Evolutionary conservation across 1,140 invertebrate species (phyloP).

Genomic region (Bactericera cockerelli): DNA sequence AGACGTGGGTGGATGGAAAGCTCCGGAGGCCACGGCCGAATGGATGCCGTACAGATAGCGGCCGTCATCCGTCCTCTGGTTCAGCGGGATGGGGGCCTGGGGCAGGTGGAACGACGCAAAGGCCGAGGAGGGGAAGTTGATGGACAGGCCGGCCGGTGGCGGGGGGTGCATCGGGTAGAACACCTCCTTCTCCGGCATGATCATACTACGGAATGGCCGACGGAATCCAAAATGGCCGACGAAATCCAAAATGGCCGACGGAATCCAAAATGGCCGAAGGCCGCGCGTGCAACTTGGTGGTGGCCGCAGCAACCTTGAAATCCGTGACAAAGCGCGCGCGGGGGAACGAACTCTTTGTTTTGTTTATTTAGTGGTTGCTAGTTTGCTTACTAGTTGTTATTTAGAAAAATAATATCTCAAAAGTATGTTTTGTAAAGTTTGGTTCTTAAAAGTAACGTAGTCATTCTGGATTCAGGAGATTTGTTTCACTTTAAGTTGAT

Average conservation of each 20-base stretch:
- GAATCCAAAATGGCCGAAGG: neutral
- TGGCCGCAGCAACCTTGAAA: no score
- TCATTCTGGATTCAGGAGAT: neutral
- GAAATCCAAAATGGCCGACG: neutral
- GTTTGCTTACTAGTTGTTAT: no score
- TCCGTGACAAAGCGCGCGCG: no score
- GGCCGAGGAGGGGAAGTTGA: neutral
- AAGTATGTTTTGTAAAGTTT: neutral
- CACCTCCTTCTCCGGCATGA: constrained; percentile 1
- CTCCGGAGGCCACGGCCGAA: neutral
- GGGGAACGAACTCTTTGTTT: no score
- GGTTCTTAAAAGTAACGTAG: neutral
- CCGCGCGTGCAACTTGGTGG: no score
- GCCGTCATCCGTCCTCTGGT: constrained; percentile 2
- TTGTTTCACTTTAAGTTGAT: no score
- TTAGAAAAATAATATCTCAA: no score
- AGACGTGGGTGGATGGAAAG: neutral
- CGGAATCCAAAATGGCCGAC: neutral
- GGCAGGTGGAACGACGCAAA: neutral
- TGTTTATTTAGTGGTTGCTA: no score
- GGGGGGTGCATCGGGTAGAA: constrained; percentile 1
- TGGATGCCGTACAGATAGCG: neutral
- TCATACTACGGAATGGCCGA: neutral
- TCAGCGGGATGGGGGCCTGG: neutral
- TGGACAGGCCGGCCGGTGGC: neutral